These are phyloP conservation scores for Carduelis carduelis DNA, from an alignment of 2,797 vertebrate species.

Conservation along the genomic window DNA sequence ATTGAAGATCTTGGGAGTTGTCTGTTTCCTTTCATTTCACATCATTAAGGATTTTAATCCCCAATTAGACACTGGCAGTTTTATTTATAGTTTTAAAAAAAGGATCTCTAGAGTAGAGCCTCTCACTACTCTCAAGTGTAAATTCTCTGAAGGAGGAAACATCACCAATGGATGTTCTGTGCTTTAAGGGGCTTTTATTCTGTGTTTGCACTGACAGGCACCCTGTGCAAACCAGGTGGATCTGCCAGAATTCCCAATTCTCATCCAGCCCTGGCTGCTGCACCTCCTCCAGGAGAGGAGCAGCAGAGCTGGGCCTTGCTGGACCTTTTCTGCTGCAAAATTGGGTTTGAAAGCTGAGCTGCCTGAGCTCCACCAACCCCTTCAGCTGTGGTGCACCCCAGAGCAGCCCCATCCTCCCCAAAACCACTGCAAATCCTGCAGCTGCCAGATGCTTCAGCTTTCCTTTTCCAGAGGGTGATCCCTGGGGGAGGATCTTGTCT, in stretches of 20 bases:
- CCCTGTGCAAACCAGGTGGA: background rate
- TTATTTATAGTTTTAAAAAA: background rate
- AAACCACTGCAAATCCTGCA: background rate
- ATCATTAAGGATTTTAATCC: background rate
- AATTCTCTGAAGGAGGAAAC: background rate
- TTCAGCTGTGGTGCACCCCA: background rate
- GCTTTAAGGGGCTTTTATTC: background rate
- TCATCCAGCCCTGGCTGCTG: background rate
- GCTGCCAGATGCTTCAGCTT: background rate
- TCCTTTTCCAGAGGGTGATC: rapidly evolving
- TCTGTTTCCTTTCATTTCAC: background rate
- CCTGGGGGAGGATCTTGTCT: background rate
- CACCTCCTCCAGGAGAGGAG: background rate
- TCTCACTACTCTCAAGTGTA: background rate
- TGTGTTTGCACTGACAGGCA: rapidly evolving
- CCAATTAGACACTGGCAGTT: background rate
- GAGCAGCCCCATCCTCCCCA: background rate
- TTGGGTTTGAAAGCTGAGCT: background rate
- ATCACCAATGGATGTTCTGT: background rate
- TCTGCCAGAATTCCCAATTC: background rate
- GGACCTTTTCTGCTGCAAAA: background rate
- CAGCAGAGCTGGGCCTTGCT: background rate
- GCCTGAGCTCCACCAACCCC: background rate
- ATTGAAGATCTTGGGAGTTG: background rate
- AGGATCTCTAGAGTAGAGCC: background rate